Percentiles rank a stretch among this genome's conserved stretches.
phyloP scores from a whole-genome alignment of 2,797 vertebrate genomes.

The Numenius phaeopus region DNA sequence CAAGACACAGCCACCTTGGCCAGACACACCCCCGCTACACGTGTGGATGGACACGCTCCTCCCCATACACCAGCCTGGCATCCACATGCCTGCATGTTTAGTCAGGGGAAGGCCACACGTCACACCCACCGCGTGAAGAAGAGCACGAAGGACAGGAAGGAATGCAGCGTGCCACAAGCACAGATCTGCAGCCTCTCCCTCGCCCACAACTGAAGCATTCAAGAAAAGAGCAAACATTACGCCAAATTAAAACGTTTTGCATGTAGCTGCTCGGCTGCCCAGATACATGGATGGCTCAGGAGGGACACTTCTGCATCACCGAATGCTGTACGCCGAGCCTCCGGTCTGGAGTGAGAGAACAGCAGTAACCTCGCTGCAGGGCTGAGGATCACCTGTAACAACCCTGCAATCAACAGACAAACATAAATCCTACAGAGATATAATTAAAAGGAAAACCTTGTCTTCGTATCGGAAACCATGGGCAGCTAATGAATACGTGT shows the following conservation, averaged over 20 bases:
- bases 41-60: background rate
- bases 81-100: background rate
- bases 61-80: accelerated
- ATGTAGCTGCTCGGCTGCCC: background rate
- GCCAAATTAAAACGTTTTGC: background rate
- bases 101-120: background rate
- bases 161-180: background rate
- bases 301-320: background rate
- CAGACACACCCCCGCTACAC: background rate
- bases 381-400: background rate
- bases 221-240: background rate
- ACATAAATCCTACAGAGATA: background rate
- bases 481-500: accelerated
- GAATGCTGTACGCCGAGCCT: background rate
- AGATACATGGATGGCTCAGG: background rate
- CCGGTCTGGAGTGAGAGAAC: accelerated
- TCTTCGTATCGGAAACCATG: background rate
- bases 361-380: background rate
- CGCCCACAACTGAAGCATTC: background rate
- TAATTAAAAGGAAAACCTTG: background rate
- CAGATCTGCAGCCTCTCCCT: constrained; percentile 3
- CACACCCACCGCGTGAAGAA: accelerated
- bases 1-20: background rate
- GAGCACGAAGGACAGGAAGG: background rate
- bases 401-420: background rate